Evolutionary conservation across 2,888 invertebrate genomes (phyloP).

Genomic region (Buathra laborator): DNA sequence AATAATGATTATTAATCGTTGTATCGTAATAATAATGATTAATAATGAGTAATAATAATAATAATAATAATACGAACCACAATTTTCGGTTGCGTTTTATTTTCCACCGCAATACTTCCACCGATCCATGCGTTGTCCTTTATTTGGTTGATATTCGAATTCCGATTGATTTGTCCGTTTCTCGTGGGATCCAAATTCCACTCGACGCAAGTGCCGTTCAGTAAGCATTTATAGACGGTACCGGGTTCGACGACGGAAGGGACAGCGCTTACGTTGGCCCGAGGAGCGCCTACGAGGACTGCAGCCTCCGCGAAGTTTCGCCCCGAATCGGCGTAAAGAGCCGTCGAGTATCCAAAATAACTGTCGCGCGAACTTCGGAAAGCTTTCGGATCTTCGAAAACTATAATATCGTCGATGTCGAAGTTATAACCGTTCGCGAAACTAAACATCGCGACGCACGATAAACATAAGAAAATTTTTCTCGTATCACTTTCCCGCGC

Average conservation of each 20-base stretch:
- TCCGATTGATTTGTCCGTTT: conserved; percentile 24
- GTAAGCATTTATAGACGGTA: conserved; percentile 77
- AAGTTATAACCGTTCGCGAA: conserved; percentile 70
- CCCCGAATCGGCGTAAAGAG: conserved; percentile 72
- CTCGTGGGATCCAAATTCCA: conserved; percentile 64
- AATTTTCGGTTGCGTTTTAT: conserved; percentile 71
- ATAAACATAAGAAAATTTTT: background rate
- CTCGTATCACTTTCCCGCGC: background rate
- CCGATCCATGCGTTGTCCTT: conserved; percentile 82
- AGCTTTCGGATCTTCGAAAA: conserved; percentile 76
- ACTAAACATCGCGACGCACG: background rate
- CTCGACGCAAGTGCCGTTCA: conserved; percentile 74
- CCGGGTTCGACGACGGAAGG: conserved; percentile 76
- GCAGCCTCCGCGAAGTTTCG: conserved; percentile 55
- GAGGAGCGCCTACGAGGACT: conserved; percentile 81
- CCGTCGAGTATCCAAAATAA: conserved; percentile 81
- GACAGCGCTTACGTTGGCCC: conserved; percentile 71
- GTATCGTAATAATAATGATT: too few species aligned
- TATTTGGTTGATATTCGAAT: conserved; percentile 43
- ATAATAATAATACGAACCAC: conserved; percentile 76
- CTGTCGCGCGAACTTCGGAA: conserved; percentile 65
- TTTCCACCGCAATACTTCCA: conserved; percentile 82
- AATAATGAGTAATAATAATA: too few species aligned
- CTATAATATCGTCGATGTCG: conserved; percentile 74
- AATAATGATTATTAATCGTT: too few species aligned